These are phyloP conservation scores for Drosophila navojoa DNA, from an alignment of 1,140 invertebrate genomes.

Conservation along the genomic window DNA sequence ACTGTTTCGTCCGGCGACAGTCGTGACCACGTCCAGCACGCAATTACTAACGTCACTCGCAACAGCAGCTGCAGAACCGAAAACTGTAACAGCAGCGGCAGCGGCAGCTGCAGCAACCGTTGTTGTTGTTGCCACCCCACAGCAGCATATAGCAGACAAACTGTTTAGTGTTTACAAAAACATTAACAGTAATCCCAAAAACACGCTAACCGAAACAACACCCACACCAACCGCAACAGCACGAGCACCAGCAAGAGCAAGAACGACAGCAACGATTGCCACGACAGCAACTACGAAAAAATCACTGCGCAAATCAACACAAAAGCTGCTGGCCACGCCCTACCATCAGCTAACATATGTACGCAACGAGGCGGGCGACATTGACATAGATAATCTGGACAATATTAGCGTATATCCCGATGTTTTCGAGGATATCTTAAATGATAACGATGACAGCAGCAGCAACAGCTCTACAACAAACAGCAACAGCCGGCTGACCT, in stretches of 20 bases:
- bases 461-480: conserved; percentile 5
- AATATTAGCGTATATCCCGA: conserved; percentile 81
- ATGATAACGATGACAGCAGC: conserved; percentile 30
- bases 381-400: conserved; percentile 79
- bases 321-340: conserved; percentile 70
- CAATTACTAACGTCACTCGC: conserved; percentile 12
- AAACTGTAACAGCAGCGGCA: conserved; percentile 24
- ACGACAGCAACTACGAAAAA: conserved; percentile 49
- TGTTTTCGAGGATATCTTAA: conserved; percentile 53
- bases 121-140: conserved; percentile 25
- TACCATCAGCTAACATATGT: conserved; percentile 75
- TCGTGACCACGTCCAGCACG: conserved; percentile 16
- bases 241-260: conserved; percentile 21
- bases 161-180: conserved; percentile 71
- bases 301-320: conserved; percentile 66
- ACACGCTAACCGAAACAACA: conserved; percentile 56
- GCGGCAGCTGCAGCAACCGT: conserved; percentile 22
- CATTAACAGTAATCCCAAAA: conserved; percentile 65
- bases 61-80: not conserved
- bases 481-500: conserved; percentile 53
- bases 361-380: conserved; percentile 74
- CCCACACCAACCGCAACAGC: conserved; percentile 41
- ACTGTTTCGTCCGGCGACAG: conserved; percentile 11
- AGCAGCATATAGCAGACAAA: conserved; percentile 54
- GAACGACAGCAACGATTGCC: conserved; percentile 30